A percentile compares a stretch with the other conserved stretches of the same genome.
These are phyloP conservation scores for Aphelinus certus DNA, from an alignment of 1,140 invertebrate species.

Conservation along the genomic window DNA sequence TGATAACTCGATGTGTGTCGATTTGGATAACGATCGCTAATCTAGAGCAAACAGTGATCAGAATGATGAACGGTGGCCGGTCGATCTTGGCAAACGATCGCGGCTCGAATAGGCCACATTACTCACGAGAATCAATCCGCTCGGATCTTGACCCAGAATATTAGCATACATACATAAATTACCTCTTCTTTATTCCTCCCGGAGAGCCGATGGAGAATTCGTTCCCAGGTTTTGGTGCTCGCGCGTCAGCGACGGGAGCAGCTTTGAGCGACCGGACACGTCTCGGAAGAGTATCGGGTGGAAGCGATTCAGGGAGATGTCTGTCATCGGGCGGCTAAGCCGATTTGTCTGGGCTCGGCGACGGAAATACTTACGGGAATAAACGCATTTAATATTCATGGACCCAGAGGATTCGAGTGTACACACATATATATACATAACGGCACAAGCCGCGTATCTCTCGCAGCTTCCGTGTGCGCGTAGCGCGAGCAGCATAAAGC, in stretches of 20 bases:
- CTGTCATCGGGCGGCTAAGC: conserved; percentile 18
- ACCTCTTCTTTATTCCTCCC: too few relatives aligned
- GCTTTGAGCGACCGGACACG: background rate
- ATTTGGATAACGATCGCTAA: background rate
- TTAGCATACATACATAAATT: too few relatives aligned
- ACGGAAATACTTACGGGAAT: conserved; percentile 18
- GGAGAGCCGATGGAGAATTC: too few relatives aligned
- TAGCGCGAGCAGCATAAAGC: background rate
- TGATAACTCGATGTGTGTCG: too few relatives aligned
- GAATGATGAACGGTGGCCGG: background rate
- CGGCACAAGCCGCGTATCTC: too few relatives aligned
- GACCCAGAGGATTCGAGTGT: background rate
- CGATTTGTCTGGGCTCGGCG: conserved; percentile 22
- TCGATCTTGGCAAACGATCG: too few relatives aligned
- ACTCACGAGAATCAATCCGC: too few relatives aligned
- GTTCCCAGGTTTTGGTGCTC: too few relatives aligned
- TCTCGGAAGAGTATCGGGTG: conserved; percentile 15
- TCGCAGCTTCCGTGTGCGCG: too few relatives aligned
- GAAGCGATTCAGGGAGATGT: conserved; percentile 6
- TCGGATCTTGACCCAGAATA: too few relatives aligned
- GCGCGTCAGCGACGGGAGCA: background rate
- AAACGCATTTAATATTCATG: conserved; percentile 39
- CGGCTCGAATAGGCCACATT: too few relatives aligned
- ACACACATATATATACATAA: too few relatives aligned
- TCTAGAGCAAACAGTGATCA: background rate